A percentile compares a stretch with the other conserved stretches of the same genome.
phyloP scores from a whole-genome alignment of 1,140 invertebrate species.

The Tenebrio molitor region DNA sequence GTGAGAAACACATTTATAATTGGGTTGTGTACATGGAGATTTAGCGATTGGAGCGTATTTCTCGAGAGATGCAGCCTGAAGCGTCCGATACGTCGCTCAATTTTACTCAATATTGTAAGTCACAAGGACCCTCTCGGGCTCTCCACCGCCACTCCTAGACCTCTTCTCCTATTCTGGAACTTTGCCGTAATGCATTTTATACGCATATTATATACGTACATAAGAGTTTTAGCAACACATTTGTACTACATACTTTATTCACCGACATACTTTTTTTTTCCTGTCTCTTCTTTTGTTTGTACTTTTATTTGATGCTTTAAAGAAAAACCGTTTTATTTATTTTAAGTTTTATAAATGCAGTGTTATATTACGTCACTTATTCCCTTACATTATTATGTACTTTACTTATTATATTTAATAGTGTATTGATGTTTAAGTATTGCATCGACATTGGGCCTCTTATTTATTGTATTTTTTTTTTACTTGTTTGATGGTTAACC shows the following conservation, averaged over 20 bases:
- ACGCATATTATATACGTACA: constrained; percentile 46
- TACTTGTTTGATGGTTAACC: constrained; percentile 21
- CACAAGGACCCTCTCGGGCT: constrained; percentile 41
- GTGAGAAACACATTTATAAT: constrained; percentile 60
- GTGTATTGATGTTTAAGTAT: constrained; percentile 46
- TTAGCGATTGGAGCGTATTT: constrained; percentile 55
- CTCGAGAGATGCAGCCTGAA: constrained; percentile 52
- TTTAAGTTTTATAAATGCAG: constrained; percentile 40
- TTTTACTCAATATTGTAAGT: constrained; percentile 41
- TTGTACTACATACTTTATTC: constrained; percentile 35
- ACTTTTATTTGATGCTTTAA: constrained; percentile 40
- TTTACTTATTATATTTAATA: constrained; percentile 44
- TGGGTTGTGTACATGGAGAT: constrained; percentile 58
- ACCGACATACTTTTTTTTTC: constrained; percentile 11
- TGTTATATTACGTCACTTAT: constrained; percentile 45
- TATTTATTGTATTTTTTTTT: constrained; percentile 37
- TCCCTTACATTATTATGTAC: constrained; percentile 30
- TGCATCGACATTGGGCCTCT: constrained; percentile 43
- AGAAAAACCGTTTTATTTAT: constrained; percentile 22
- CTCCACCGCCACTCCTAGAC: constrained; percentile 34
- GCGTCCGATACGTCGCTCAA: constrained; percentile 44
- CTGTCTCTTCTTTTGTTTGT: constrained; percentile 7
- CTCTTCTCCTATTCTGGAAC: constrained; percentile 31
- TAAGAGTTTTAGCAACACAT: constrained; percentile 26
- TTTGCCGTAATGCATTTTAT: constrained; percentile 43